Evolutionary conservation across 2,113 vertebrate species (phyloP).

Genomic region (Cisticola juncidis): DNA sequence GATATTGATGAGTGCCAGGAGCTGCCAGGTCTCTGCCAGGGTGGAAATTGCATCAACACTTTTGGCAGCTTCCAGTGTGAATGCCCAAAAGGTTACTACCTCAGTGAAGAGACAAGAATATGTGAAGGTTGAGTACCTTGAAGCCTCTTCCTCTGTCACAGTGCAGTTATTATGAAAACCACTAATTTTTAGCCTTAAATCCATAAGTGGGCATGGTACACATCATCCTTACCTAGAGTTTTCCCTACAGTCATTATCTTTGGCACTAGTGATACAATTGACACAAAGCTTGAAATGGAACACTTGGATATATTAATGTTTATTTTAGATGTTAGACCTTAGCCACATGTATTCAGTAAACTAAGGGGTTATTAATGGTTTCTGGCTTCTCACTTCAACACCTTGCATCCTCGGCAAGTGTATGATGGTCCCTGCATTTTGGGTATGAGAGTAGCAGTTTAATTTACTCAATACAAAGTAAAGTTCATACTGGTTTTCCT

Average conservation of each 20-base stretch:
- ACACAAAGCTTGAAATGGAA: neutral
- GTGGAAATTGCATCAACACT: conserved; percentile 86
- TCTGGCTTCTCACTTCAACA: neutral
- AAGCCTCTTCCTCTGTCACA: neutral
- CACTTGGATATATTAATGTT: neutral
- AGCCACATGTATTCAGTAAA: neutral
- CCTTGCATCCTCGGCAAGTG: neutral
- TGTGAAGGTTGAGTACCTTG: conserved; percentile 80
- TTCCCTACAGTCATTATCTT: neutral
- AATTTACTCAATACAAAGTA: accelerated
- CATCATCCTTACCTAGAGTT: neutral
- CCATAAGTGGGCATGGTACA: neutral
- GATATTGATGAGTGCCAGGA: conserved; percentile 89
- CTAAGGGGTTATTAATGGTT: neutral
- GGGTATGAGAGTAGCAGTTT: neutral
- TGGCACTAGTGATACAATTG: neutral
- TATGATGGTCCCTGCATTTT: neutral
- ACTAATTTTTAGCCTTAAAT: neutral
- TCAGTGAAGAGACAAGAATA: conserved; percentile 82
- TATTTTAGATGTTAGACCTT: neutral
- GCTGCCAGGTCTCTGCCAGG: conserved; percentile 84
- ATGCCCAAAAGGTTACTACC: conserved; percentile 83
- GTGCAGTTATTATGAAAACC: neutral
- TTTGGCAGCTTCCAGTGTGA: conserved; percentile 88
- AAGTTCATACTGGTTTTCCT: neutral